These are phyloP conservation scores for Pandemis corylana DNA, from an alignment of 2,888 invertebrate species.

Conservation along the genomic window DNA sequence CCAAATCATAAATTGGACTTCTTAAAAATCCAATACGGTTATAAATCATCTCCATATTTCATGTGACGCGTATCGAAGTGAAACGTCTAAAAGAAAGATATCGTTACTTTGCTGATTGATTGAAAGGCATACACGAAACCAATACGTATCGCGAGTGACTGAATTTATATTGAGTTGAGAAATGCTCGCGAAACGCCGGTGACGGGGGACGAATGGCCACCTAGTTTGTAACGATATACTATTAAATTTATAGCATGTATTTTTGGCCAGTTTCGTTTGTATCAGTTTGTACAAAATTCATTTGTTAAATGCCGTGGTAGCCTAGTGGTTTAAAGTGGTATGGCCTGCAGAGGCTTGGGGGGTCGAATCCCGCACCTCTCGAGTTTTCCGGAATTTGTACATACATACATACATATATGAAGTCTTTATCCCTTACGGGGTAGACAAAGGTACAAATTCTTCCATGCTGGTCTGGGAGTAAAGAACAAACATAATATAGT, in stretches of 20 bases:
- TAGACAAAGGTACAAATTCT: too few relatives aligned
- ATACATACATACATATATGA: too few relatives aligned
- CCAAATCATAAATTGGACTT: constrained; percentile 30
- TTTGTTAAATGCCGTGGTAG: too few relatives aligned
- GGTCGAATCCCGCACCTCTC: too few relatives aligned
- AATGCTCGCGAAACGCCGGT: neutral
- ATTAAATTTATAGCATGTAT: neutral
- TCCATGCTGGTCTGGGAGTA: too few relatives aligned
- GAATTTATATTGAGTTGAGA: neutral
- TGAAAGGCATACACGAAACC: constrained; percentile 21
- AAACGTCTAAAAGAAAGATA: constrained; percentile 21
- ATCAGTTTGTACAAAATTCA: too few relatives aligned
- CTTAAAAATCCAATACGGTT: constrained; percentile 17
- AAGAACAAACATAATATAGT: too few relatives aligned
- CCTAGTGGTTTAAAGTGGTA: too few relatives aligned
- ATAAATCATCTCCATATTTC: constrained; percentile 13
- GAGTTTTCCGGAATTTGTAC: too few relatives aligned
- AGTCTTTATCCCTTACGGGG: too few relatives aligned
- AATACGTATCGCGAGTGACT: constrained; percentile 28
- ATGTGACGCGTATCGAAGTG: constrained; percentile 3
- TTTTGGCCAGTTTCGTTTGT: too few relatives aligned
- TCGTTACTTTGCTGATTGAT: constrained; percentile 31
- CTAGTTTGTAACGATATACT: neutral
- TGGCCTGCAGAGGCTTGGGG: too few relatives aligned
- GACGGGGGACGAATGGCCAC: neutral